A percentile compares a stretch with the other conserved stretches of the same genome.
Conservation (phyloP, 2,113 vertebrate species). For the Urocynchramus pylzowi region DNA sequence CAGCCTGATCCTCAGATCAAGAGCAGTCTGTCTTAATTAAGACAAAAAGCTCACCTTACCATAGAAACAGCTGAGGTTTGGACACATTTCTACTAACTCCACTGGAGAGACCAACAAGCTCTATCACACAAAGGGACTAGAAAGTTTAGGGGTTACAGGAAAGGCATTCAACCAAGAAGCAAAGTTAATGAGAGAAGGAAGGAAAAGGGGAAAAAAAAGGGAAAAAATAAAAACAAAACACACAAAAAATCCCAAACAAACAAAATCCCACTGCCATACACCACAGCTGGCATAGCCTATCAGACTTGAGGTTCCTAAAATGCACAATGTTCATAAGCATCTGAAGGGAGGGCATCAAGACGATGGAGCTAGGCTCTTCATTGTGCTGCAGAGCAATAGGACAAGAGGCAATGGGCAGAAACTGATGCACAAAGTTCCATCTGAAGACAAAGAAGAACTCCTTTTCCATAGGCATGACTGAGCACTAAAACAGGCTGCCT, state of each 20-base stretch:
- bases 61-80: not conserved
- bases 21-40: not conserved
- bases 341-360: not conserved
- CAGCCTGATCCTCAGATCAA: not conserved
- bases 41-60: not conserved
- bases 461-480: not conserved
- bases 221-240: not conserved
- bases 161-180: not conserved
- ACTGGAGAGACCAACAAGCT: not conserved
- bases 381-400: rapidly evolving
- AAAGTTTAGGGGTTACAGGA: not conserved
- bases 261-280: rapidly evolving
- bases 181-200: not conserved
- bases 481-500: not conserved
- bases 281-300: not conserved
- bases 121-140: not conserved
- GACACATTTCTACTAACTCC: not conserved
- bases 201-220: not conserved
- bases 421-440: not conserved
- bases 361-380: not conserved
- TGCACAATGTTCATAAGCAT: not conserved
- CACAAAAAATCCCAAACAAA: not conserved
- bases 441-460: not conserved
- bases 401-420: not conserved
- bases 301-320: not conserved